Conservation (phyloP, 2,797 vertebrate species). For the Arremon brunneinucha region DNA sequence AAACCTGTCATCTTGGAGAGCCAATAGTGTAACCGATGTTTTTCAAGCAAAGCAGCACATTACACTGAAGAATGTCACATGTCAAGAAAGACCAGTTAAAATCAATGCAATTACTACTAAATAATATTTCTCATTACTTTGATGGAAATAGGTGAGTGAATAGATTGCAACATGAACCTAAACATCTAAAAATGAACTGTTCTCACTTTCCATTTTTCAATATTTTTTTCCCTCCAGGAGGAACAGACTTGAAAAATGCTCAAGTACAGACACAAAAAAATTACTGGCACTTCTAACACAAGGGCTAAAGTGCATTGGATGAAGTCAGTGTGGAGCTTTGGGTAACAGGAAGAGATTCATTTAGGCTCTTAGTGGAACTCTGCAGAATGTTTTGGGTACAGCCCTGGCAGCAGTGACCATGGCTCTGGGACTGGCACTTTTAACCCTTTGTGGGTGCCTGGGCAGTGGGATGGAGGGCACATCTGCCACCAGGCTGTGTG, state of each 20-base stretch:
- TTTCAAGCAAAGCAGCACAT: not conserved
- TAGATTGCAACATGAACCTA: not conserved
- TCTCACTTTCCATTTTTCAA: not conserved
- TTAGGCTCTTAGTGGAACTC: not conserved
- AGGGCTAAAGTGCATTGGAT: not conserved
- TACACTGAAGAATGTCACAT: not conserved
- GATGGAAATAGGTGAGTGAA: not conserved
- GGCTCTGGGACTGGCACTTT: not conserved
- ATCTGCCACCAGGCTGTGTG: accelerated
- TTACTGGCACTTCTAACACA: not conserved
- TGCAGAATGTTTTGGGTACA: not conserved
- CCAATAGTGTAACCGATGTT: not conserved
- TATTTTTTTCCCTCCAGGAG: not conserved
- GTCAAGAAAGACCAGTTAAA: not conserved
- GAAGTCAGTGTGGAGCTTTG: not conserved
- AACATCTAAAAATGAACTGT: not conserved
- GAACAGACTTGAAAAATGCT: not conserved
- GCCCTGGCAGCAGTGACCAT: not conserved
- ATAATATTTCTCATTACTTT: not conserved
- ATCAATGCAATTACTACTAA: not conserved
- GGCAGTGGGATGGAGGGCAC: not conserved
- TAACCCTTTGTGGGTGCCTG: not conserved
- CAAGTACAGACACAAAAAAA: not conserved
- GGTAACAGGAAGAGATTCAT: not conserved
- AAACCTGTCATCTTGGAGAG: not conserved